Evolutionary conservation across 2,888 invertebrate species (phyloP).

Genomic region (Lasioglossum vierecki): DNA sequence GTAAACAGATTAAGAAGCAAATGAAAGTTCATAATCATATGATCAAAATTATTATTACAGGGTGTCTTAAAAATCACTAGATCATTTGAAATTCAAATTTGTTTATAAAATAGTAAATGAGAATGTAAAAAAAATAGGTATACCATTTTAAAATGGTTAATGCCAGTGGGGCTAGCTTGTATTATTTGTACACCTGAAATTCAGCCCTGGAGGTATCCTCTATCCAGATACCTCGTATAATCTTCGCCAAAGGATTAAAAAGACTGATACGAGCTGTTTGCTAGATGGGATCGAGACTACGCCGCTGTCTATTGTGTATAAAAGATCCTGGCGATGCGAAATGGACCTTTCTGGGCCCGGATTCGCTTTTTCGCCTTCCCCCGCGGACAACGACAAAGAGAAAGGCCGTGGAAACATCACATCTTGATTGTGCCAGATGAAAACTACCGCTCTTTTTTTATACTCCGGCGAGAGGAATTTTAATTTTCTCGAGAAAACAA

Average conservation of each 20-base stretch:
- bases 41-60: neutral
- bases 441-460: constrained; percentile 66
- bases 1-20: too few relatives aligned
- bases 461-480: constrained; percentile 67
- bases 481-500: constrained; percentile 74
- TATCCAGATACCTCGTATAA: neutral
- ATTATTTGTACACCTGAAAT: neutral
- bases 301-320: constrained; percentile 46
- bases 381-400: constrained; percentile 40
- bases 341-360: constrained; percentile 29
- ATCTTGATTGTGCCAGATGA: constrained; percentile 73
- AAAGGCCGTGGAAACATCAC: constrained; percentile 67
- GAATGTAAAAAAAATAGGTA: neutral
- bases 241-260: neutral
- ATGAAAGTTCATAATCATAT: neutral
- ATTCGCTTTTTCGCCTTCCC: constrained; percentile 48
- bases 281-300: constrained; percentile 28
- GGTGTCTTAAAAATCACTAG: neutral
- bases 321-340: constrained; percentile 19
- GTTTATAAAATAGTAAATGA: neutral
- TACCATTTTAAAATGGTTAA: neutral
- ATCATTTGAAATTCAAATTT: neutral
- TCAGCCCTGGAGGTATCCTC: neutral
- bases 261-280: neutral
- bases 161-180: neutral